Conservation (phyloP, 2,888 invertebrate species). For the Callosobruchus maculatus region DNA sequence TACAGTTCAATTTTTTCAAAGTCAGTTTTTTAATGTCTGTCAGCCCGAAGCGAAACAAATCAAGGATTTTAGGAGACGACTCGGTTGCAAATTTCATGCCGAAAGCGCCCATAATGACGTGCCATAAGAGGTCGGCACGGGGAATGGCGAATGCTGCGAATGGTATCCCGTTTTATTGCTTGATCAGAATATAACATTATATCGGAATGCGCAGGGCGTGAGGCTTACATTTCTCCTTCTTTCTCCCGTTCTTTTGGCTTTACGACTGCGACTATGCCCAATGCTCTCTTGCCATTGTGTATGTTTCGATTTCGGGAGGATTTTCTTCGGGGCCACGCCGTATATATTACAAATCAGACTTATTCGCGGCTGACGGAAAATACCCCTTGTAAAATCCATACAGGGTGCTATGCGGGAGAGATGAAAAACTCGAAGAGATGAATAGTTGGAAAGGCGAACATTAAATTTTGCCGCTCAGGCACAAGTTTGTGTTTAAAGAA, state of each 20-base stretch:
- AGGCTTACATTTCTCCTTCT: constrained; percentile 28
- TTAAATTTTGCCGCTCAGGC: no score
- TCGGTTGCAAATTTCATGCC: constrained; percentile 45
- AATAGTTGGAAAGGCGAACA: no score
- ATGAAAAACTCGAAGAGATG: no score
- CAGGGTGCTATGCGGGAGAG: neutral
- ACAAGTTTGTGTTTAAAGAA: no score
- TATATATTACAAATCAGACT: neutral
- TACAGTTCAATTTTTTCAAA: no score
- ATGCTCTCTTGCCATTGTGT: neutral
- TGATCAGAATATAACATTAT: constrained; percentile 48
- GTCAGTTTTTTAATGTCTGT: no score
- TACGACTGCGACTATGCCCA: neutral
- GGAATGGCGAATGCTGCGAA: neutral
- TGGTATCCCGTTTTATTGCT: constrained; percentile 47
- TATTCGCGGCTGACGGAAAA: neutral
- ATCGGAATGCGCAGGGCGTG: constrained; percentile 39
- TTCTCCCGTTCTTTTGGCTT: neutral
- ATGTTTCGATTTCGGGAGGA: neutral
- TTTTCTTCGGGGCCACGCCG: neutral
- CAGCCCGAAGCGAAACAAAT: no score
- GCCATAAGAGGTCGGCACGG: no score
- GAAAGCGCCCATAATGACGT: no score
- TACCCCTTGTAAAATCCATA: neutral
- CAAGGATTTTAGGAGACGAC: no score